These are phyloP conservation scores for Silurus meridionalis DNA, from an alignment of 2,113 vertebrate species.

Conservation along the genomic window DNA sequence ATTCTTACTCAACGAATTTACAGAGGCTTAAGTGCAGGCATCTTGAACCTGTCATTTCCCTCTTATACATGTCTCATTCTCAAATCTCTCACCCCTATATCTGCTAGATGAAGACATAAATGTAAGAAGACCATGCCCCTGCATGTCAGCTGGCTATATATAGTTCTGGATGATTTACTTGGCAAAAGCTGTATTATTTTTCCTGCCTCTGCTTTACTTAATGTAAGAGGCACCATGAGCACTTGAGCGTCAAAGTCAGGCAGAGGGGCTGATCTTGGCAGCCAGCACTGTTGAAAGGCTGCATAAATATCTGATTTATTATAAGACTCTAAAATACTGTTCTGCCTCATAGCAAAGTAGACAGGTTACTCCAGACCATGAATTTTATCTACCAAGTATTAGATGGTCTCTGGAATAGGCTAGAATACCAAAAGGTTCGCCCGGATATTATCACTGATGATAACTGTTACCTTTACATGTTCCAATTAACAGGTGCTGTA, in stretches of 20 bases:
- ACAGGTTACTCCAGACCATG: constrained; percentile 57
- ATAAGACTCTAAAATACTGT: constrained; percentile 65
- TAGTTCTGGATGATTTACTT: constrained; percentile 38
- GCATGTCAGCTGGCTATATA: constrained; percentile 40
- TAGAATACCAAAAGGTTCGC: constrained; percentile 29
- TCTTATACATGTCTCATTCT: constrained; percentile 14
- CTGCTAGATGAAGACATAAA: constrained; percentile 42
- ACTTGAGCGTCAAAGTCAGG: constrained; percentile 29
- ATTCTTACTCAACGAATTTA: constrained; percentile 2
- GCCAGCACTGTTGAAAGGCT: constrained; percentile 55
- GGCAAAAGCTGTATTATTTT: constrained; percentile 48
- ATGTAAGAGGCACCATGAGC: constrained; percentile 43
- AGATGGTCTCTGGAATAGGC: constrained; percentile 10
- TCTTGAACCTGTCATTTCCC: constrained; percentile 43
- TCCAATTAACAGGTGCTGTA: constrained; percentile 86
- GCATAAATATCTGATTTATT: constrained; percentile 68
- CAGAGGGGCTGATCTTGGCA: constrained; percentile 62
- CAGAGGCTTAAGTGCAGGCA: constrained; percentile 27
- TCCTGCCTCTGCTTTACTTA: constrained; percentile 40
- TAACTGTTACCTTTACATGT: constrained; percentile 43
- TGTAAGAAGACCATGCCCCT: constrained; percentile 30
- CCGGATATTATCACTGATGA: constrained; percentile 53
- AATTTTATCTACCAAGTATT: constrained; percentile 53
- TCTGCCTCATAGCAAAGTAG: constrained; percentile 61
- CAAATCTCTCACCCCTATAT: not conserved